A percentile compares a stretch with the other conserved stretches of the same genome.
phyloP scores from a whole-genome alignment of 1,140 invertebrate genomes.

The Luehdorfia chinensis region DNA sequence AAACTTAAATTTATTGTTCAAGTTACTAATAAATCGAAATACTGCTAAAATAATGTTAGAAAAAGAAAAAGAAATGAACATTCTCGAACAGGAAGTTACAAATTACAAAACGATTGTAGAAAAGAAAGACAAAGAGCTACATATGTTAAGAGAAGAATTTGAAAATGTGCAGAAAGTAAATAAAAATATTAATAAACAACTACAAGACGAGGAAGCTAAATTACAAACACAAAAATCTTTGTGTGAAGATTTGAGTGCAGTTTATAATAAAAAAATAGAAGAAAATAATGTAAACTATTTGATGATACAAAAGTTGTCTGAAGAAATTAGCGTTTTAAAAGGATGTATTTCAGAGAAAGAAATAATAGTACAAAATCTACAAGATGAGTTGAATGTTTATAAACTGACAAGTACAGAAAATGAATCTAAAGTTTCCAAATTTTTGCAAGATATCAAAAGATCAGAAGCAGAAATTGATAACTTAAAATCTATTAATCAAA shows the following conservation, averaged over 20 bases:
- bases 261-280: conserved; percentile 40
- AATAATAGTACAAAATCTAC: conserved; percentile 22
- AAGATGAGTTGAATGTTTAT: conserved; percentile 20
- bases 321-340: conserved; percentile 42
- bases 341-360: conserved; percentile 32
- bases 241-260: conserved; percentile 35
- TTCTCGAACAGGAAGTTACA: conserved; percentile 31
- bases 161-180: conserved; percentile 27
- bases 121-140: conserved; percentile 37
- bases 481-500: conserved; percentile 45
- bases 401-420: conserved; percentile 22
- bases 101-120: conserved; percentile 30
- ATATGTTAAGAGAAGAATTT: conserved; percentile 22
- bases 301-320: conserved; percentile 33
- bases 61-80: conserved; percentile 25
- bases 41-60: conserved; percentile 15
- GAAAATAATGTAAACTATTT: conserved; percentile 39
- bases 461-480: conserved; percentile 36
- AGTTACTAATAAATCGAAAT: conserved; percentile 27
- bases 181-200: conserved; percentile 19
- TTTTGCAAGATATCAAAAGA: conserved; percentile 18
- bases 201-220: conserved; percentile 33
- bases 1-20: conserved; percentile 36
- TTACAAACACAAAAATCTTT: conserved; percentile 26
- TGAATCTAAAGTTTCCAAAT: conserved; percentile 21